Conservation (phyloP, 2,113 vertebrate species). For the Atractosteus spatula region DNA sequence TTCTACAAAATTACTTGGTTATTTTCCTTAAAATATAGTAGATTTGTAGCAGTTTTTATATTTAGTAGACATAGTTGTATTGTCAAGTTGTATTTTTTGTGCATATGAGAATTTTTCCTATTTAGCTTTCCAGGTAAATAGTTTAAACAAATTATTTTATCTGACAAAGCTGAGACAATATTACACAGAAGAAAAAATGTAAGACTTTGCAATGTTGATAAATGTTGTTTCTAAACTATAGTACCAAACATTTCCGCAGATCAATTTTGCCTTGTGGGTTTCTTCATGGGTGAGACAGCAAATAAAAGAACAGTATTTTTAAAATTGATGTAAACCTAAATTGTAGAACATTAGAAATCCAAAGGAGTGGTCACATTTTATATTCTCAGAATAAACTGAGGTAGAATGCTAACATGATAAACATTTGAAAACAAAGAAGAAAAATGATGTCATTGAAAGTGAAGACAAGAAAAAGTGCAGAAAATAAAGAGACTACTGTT, state of each 20-base stretch:
- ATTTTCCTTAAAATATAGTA: too few species aligned
- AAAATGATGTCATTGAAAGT: not conserved
- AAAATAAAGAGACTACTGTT: not conserved
- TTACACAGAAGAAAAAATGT: not conserved
- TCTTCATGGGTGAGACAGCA: constrained; percentile 38
- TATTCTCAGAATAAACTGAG: not conserved
- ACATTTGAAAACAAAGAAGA: not conserved
- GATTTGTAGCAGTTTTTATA: too few species aligned
- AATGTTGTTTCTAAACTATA: constrained; percentile 61
- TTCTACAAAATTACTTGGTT: too few species aligned
- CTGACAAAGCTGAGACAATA: not conserved
- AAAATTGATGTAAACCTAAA: constrained; percentile 53
- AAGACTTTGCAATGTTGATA: constrained; percentile 39
- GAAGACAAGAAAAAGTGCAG: not conserved
- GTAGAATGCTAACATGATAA: constrained; percentile 13
- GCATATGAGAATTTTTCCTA: not conserved
- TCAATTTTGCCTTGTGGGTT: constrained; percentile 59
- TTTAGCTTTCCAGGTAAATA: not conserved
- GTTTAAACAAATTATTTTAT: not conserved
- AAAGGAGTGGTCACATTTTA: constrained; percentile 5
- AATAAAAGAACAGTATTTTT: constrained; percentile 46
- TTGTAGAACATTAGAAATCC: constrained; percentile 48
- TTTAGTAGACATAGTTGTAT: too few species aligned
- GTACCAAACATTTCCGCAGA: constrained; percentile 61
- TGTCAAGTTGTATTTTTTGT: too few species aligned